These are phyloP conservation scores for Mimachlamys varia DNA, from an alignment of 2,888 invertebrate genomes.

Conservation along the genomic window DNA sequence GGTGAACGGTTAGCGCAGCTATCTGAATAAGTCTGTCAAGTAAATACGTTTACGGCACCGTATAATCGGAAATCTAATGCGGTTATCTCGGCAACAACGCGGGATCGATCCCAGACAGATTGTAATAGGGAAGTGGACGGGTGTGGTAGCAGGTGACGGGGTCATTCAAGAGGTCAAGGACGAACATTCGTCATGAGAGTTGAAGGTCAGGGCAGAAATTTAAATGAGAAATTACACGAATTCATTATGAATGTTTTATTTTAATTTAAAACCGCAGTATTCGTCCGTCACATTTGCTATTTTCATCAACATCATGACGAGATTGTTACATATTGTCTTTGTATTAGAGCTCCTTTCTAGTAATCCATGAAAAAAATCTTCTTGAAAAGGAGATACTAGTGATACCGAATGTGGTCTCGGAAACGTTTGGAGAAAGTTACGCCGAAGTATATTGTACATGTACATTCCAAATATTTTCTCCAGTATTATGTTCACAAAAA, in stretches of 20 bases:
- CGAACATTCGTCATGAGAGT: neutral
- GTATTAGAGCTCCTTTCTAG: neutral
- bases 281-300: neutral
- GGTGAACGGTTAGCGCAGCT: neutral
- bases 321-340: neutral
- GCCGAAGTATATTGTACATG: neutral
- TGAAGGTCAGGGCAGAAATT: neutral
- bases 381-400: no score
- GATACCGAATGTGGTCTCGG: no score
- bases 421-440: no score
- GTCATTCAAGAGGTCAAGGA: neutral
- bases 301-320: neutral
- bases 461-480: neutral
- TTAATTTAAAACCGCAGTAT: neutral
- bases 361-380: no score
- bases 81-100: neutral
- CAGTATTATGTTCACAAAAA: no score
- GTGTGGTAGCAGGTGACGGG: neutral
- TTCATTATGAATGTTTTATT: neutral
- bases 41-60: neutral
- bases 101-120: neutral
- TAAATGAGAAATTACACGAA: no score
- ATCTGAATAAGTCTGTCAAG: neutral
- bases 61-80: neutral
- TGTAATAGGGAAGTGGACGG: neutral